Percentiles rank a stretch among this genome's conserved stretches.
phyloP scores from a whole-genome alignment of 2,888 invertebrate species.

The Heliconius aoede region DNA sequence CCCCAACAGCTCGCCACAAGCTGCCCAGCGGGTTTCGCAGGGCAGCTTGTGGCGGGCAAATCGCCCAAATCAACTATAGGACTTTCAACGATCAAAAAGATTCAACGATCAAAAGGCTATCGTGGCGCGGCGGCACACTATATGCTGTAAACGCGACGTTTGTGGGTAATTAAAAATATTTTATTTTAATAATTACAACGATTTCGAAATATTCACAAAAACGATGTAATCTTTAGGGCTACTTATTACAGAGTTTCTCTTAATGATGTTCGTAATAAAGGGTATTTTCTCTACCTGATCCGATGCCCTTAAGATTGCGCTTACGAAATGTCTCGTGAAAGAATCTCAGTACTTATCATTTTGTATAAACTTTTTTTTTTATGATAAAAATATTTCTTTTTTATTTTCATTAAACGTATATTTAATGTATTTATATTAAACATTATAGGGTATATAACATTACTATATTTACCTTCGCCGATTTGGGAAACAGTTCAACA shows the following conservation, averaged over 20 bases:
- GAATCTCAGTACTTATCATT: slow-evolving; percentile 62
- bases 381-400: not conserved
- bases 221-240: slow-evolving; percentile 47
- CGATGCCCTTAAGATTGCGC: slow-evolving; percentile 73
- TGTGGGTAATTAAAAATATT: too few species aligned
- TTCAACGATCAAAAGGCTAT: too few species aligned
- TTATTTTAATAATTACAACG: slow-evolving; percentile 19
- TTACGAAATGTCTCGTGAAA: slow-evolving; percentile 76
- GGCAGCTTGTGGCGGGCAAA: too few species aligned
- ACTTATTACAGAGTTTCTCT: slow-evolving; percentile 48
- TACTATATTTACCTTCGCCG: not conserved
- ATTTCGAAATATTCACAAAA: slow-evolving; percentile 38
- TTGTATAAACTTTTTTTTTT: slow-evolving; percentile 59
- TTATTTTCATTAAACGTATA: not conserved
- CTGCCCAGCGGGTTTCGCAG: too few species aligned
- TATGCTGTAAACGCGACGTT: too few species aligned
- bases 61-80: too few species aligned
- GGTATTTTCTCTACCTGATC: slow-evolving; percentile 58
- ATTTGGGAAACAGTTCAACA: not conserved
- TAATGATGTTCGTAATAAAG: slow-evolving; percentile 56
- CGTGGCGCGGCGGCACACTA: too few species aligned
- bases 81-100: too few species aligned
- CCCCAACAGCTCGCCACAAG: too few species aligned
- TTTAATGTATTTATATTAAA: too few species aligned
- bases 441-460: not conserved